Conservation (phyloP, 2,113 vertebrate genomes). For the Motacilla tschutschensis region DNA sequence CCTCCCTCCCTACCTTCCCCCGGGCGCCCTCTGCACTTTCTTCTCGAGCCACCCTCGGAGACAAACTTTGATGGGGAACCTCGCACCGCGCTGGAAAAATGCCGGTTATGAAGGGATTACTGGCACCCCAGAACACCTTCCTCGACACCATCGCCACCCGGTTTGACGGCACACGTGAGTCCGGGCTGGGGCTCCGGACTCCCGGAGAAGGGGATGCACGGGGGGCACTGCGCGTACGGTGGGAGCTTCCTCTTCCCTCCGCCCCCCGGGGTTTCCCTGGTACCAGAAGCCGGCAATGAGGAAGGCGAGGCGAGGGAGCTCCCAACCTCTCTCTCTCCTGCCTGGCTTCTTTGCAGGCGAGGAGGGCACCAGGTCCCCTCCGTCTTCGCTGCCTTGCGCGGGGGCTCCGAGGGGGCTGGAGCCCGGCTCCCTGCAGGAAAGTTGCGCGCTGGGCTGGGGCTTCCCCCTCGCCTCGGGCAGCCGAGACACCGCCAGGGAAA, state of each 20-base stretch:
- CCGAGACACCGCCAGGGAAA: neutral
- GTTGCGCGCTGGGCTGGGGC: neutral
- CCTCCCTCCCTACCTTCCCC: neutral
- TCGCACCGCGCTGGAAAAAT: constrained; percentile 87
- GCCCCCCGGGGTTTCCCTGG: neutral
- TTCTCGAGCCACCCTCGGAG: constrained; percentile 60
- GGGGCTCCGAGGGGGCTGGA: neutral
- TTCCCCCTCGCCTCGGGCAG: neutral
- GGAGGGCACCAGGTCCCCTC: neutral
- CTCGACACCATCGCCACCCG: constrained; percentile 96
- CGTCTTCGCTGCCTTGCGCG: fast-evolving
- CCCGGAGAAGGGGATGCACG: neutral
- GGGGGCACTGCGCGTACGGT: fast-evolving
- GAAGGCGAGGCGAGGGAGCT: neutral
- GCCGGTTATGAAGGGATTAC: constrained; percentile 98
- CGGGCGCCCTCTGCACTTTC: constrained; percentile 60
- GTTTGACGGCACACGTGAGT: constrained; percentile 99
- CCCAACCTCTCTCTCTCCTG: neutral
- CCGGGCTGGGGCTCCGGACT: neutral
- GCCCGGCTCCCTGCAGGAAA: neutral
- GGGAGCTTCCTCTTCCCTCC: neutral
- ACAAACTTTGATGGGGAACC: constrained; percentile 96
- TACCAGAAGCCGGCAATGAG: neutral
- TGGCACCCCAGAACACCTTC: constrained; percentile 98
- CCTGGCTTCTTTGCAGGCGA: neutral